Percentiles rank a stretch among this genome's conserved stretches.
Evolutionary conservation across 1,140 invertebrate species (phyloP).

Genomic region (Leptinotarsa defecta): DNA sequence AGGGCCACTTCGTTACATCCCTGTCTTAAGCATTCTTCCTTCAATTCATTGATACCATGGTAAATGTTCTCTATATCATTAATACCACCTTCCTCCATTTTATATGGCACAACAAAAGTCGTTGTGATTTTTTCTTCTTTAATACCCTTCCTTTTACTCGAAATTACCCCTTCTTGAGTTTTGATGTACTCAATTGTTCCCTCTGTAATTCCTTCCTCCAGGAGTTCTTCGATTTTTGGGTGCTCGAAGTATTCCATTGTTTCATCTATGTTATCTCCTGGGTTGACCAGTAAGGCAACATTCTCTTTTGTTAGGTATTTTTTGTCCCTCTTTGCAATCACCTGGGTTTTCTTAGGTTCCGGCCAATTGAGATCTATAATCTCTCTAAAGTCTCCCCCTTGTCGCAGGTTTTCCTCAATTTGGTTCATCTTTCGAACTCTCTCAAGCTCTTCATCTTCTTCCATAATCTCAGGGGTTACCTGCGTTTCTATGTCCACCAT

Average conservation of each 20-base stretch:
- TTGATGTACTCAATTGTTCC: conserved; percentile 1
- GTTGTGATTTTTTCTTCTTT: neutral
- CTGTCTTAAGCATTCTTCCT: neutral
- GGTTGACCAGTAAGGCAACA: neutral
- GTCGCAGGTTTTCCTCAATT: conserved; percentile 11
- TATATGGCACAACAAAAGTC: neutral
- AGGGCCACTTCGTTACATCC: neutral
- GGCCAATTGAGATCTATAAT: neutral
- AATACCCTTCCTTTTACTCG: neutral
- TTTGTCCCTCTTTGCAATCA: neutral
- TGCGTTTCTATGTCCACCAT: neutral
- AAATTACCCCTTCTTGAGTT: neutral
- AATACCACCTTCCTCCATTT: neutral
- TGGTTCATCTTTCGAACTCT: neutral
- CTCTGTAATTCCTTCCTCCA: neutral
- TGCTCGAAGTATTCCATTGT: neutral
- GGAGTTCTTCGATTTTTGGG: neutral
- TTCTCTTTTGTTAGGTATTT: neutral
- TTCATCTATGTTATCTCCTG: neutral
- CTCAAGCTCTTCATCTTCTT: neutral
- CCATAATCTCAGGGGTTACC: conserved; percentile 7
- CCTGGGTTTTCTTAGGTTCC: conserved; percentile 3
- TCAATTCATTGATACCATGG: neutral
- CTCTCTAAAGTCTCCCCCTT: neutral
- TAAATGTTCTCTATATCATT: conserved; percentile 5